A percentile compares a stretch with the other conserved stretches of the same genome.
These are phyloP conservation scores for Blastobasis lacticolella DNA, from an alignment of 2,888 invertebrate species.

Conservation along the genomic window DNA sequence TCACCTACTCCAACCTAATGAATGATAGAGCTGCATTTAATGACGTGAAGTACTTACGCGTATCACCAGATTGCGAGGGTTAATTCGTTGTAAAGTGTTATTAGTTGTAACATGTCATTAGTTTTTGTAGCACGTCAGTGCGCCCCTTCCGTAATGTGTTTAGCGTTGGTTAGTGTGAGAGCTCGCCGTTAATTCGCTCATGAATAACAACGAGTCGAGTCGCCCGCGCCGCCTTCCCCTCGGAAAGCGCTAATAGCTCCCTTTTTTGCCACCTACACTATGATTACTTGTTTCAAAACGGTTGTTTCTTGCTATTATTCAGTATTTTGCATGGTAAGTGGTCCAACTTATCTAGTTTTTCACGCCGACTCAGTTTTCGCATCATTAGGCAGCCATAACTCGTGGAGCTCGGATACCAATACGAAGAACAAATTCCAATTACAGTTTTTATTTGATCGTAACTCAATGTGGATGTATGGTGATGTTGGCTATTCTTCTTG, in stretches of 20 bases:
- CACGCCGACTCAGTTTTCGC: slow-evolving; percentile 50
- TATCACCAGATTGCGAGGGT: no score
- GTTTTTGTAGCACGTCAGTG: slow-evolving; percentile 14
- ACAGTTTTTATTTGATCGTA: no score
- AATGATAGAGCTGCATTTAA: no score
- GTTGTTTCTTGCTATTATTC: slow-evolving; percentile 57
- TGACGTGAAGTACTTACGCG: no score
- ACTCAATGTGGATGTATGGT: no score
- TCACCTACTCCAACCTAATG: no score
- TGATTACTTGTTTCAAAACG: slow-evolving; percentile 66
- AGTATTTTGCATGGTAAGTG: slow-evolving; percentile 58
- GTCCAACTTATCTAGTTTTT: slow-evolving; percentile 43
- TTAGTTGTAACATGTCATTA: slow-evolving; percentile 17
- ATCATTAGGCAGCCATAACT: slow-evolving; percentile 33
- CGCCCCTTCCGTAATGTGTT: slow-evolving; percentile 26
- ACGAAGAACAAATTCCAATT: neutral
- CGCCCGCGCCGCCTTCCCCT: slow-evolving; percentile 26
- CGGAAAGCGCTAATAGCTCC: slow-evolving; percentile 44
- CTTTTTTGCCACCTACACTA: slow-evolving; percentile 60
- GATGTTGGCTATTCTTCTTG: no score
- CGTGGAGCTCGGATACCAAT: slow-evolving; percentile 2
- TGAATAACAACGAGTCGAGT: slow-evolving; percentile 56
- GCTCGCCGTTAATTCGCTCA: slow-evolving; percentile 53
- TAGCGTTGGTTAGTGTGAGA: slow-evolving; percentile 21
- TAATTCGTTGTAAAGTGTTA: no score